These are phyloP conservation scores for Bostrychus sinensis DNA, from an alignment of 2,113 vertebrate species.

Conservation along the genomic window DNA sequence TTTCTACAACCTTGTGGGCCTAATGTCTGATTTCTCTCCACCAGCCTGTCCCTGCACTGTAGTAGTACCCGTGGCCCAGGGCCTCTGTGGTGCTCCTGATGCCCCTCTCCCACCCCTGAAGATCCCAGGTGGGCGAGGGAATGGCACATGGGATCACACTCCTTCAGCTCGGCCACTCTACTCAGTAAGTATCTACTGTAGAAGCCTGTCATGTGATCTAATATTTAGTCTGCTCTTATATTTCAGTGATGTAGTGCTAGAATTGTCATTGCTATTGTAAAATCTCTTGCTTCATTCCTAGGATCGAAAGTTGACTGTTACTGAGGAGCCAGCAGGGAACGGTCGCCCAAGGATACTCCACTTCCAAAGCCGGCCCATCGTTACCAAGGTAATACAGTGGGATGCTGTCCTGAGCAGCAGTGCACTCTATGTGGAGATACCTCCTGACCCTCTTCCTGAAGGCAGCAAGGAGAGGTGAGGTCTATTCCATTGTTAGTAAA, in stretches of 20 bases:
- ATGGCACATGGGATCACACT: constrained; percentile 99
- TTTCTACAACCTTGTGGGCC: too few relatives aligned
- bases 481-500: not conserved
- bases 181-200: constrained; percentile 80
- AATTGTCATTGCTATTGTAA: not conserved
- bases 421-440: constrained; percentile 81
- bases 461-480: constrained; percentile 85
- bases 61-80: constrained; percentile 98
- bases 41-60: constrained; percentile 89
- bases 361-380: constrained; percentile 79
- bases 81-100: constrained; percentile 99
- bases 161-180: constrained; percentile 94
- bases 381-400: constrained; percentile 77
- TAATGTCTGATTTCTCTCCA: constrained; percentile 6
- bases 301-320: constrained; percentile 83
- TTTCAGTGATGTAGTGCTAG: too few relatives aligned
- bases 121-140: constrained; percentile 99
- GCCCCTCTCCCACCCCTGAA: constrained; percentile 99
- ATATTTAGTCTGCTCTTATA: not conserved
- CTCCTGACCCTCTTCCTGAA: constrained; percentile 78
- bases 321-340: constrained; percentile 77
- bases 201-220: constrained; percentile 40
- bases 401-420: constrained; percentile 77
- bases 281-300: constrained; percentile 19
- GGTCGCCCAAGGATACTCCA: constrained; percentile 81